Percentiles rank a stretch among this genome's conserved stretches.
phyloP scores from a whole-genome alignment of 1,140 invertebrate genomes.

The Apolygus lucorum region DNA sequence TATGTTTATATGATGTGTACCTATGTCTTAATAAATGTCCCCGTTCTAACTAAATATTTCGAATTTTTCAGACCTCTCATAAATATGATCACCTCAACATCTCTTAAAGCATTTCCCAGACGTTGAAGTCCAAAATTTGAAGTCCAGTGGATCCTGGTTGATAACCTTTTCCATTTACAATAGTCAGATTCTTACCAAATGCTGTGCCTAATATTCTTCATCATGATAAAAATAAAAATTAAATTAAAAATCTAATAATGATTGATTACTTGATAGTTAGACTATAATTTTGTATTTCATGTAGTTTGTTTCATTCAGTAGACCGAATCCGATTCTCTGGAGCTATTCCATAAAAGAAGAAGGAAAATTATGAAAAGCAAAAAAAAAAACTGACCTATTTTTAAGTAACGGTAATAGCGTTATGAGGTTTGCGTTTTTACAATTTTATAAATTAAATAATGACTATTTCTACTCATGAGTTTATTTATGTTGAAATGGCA shows the following conservation, averaged over 20 bases:
- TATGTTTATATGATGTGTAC: no score
- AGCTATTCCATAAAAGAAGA: background rate
- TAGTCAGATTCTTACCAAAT: slow-evolving; percentile 13
- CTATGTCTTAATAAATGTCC: no score
- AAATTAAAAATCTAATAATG: background rate
- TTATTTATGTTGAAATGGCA: background rate
- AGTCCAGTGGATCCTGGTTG: background rate
- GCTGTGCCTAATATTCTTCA: slow-evolving; percentile 13
- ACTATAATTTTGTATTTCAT: background rate
- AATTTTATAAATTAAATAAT: background rate
- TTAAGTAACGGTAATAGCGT: background rate
- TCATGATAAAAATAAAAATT: no score
- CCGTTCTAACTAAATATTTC: no score
- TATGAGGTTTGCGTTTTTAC: background rate
- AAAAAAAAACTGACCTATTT: background rate
- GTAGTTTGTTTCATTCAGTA: background rate
- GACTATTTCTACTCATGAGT: background rate
- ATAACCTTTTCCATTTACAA: slow-evolving; percentile 11
- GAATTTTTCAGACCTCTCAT: slow-evolving; percentile 2
- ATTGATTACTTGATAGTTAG: background rate
- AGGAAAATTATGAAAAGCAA: background rate
- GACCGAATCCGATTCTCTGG: background rate
- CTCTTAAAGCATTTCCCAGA: background rate
- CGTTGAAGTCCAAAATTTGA: background rate
- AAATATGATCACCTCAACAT: background rate